Evolutionary conservation across 1,140 invertebrate species (phyloP), one percentile per base, ranked within the genome.

Genomic region (Drosophila ananassae): DNA sequence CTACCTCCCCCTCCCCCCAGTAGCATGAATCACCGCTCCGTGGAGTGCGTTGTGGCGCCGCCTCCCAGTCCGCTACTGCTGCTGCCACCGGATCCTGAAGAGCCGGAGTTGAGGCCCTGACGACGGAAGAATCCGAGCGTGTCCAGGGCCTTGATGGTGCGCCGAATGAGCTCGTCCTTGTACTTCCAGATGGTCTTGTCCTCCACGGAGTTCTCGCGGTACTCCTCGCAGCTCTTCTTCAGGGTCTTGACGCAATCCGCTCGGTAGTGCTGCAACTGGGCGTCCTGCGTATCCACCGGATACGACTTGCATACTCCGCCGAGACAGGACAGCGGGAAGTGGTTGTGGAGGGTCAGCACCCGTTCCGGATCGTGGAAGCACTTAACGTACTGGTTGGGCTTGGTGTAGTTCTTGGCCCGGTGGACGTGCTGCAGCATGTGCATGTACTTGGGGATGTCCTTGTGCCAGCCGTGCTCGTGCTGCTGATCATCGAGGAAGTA

Each of bases 361-460:
- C 96, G 94, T 77, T 97, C 96, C 3, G 97, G 96, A 92, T 98
- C 97, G 91, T 98, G 97, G 93, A 98, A 98, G 92, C 97, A 98
- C 92, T 98, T 98, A 32, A 98, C 96, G 92, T 98, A 98, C 91
- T 97, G 96, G 73, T 97, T 97, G 1, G 97, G 97, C 92, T 98
- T 98, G 1, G 97, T 98, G 92, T 97, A 98, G 92, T 98, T 98
- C 83, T 95, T 95, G 48, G 96, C 96, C 6, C 97, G 94, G 87
- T 97, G 97, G 3, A 98, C 97, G 92, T 98, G 97, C 92, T 98
- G 97, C 78, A 98, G 90, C 97, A 98, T 98, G 92, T 98, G 97
- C 95, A 98, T 95, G 91, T 98, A 98, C 64, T 94, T 95, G 21
- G 97, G 97, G 68, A 97, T 96, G 76, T 96, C 96, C 77, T 95